These are phyloP conservation scores for Centropus bengalensis DNA, from an alignment of 2,113 vertebrate species.

Conservation along the genomic window DNA sequence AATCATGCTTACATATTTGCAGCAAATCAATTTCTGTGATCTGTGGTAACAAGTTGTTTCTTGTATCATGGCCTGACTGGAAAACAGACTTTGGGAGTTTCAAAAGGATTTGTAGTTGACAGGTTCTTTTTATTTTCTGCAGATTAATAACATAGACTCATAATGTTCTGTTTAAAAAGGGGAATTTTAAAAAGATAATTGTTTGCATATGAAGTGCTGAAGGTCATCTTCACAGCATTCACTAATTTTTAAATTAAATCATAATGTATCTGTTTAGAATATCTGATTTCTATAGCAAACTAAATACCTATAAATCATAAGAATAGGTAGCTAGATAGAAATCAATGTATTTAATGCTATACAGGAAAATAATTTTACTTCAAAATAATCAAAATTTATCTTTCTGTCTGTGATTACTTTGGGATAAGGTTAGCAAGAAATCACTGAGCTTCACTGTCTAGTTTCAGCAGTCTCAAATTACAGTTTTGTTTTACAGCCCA, in stretches of 20 bases:
- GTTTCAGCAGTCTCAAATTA: neutral
- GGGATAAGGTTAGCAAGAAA: neutral
- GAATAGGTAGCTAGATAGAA: neutral
- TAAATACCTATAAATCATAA: neutral
- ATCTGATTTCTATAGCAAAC: neutral
- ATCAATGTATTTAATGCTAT: neutral
- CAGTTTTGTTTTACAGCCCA: neutral
- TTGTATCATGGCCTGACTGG: neutral
- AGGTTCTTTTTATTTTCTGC: neutral
- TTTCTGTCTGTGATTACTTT: neutral
- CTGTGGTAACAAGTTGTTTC: neutral
- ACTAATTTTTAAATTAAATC: neutral
- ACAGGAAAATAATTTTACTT: accelerated
- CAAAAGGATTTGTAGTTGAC: neutral
- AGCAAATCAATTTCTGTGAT: neutral
- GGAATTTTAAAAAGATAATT: neutral
- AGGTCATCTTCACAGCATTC: neutral
- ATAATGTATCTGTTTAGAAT: neutral
- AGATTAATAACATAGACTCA: neutral
- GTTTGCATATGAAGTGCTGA: neutral
- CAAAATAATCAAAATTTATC: neutral
- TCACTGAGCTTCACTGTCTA: neutral
- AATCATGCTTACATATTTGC: neutral
- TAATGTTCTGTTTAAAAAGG: neutral
- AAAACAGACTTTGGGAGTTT: neutral